phyloP scores from a whole-genome alignment of 2,113 vertebrate genomes.

The human region GRCh38 chr20:58958001-58958500 shows the following conservation, averaged over 20 bases:
- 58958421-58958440: too few relatives aligned
- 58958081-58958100: not conserved
- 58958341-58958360: too few relatives aligned
- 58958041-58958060: not conserved
- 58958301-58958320: not conserved
- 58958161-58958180: not conserved
- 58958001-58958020: not conserved
- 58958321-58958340: not conserved
- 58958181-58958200: not conserved
- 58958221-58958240: too few relatives aligned
- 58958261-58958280: not conserved
- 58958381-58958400: not conserved
- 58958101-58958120: not conserved
- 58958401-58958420: not conserved
- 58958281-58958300: not conserved
- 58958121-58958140: not conserved
- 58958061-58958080: not conserved
- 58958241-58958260: too few relatives aligned
- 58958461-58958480: too few relatives aligned
- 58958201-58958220: too few relatives aligned
- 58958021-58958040: not conserved
- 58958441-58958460: too few relatives aligned
- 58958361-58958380: not conserved
- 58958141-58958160: not conserved
- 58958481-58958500: too few relatives aligned